Base-by-base conservation (phyloP, 2,113 vertebrate genomes). In the Sylvia atricapilla region DNA sequence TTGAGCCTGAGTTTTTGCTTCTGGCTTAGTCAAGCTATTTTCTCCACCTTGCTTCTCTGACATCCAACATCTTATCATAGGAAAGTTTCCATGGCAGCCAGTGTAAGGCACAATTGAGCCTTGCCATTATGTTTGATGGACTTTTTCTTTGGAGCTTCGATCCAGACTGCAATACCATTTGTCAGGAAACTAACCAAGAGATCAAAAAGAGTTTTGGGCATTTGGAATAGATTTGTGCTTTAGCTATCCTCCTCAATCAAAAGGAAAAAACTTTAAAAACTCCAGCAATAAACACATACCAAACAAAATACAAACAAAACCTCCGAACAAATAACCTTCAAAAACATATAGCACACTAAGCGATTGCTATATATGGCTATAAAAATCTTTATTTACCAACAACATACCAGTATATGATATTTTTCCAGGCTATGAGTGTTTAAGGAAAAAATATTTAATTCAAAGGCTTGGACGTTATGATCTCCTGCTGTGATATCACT, bases 101-200 rank as follows among this genome's bases (percentile, higher is more conserved):
- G 62, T 5, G 9, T 24, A 79, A 87, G 18, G 41, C 63, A 72
- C 37, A 82, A 41, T 83, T 93, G 62, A 56, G 27, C 35, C n/a
- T 85, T 93, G 47, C 53, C 47, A 68, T 83, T 79, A 60, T 58
- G 66, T 20, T 49, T 69, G 53, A 72, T 35, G 24, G 6, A 4
- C 13, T 84, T 74, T 83, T 88, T 85, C 39, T 76, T 87, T 72
- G 80, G 49, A 63, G 18, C 21, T 88, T 92, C 13, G 8, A 83
- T 83, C 58, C 27, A 90, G 8, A 15, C 25, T n/a, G 31, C 16
- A 60, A 20, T 44, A 50, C 72, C 13, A 68, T 92, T 83, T 90
- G 35, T 85, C 44, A 90, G 30, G 13, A 90, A 91, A 72, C 62
- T 85, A 95, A 66, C 15, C 63, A 89, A 94, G n/a, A 90, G 35